phyloP scores from a whole-genome alignment of 2,797 vertebrate genomes.

The Coendou prehensilis region DNA sequence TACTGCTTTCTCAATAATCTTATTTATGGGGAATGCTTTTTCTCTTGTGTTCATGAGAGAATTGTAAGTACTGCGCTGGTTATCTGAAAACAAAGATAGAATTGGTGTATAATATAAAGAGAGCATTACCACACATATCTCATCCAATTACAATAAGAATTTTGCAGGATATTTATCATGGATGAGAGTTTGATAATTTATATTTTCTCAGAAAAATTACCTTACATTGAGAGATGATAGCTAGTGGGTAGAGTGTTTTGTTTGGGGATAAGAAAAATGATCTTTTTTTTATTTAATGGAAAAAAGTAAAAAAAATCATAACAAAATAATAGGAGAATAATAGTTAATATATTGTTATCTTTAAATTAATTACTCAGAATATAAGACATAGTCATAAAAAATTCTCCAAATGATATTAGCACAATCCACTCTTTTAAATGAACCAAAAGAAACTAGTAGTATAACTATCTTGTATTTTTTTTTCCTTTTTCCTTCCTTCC shows the following conservation, averaged over 20 bases:
- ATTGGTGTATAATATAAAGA: conserved; percentile 7
- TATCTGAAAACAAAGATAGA: conserved; percentile 14
- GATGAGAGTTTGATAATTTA: not conserved
- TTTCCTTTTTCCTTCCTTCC: too few species aligned
- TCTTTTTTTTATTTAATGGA: too few species aligned
- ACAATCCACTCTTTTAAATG: too few species aligned
- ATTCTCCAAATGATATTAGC: too few species aligned
- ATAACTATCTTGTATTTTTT: too few species aligned
- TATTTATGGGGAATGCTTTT: not conserved
- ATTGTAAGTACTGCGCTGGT: not conserved
- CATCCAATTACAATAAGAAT: not conserved
- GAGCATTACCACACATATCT: not conserved
- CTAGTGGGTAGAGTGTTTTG: not conserved
- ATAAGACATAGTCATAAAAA: too few species aligned
- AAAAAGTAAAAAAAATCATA: too few species aligned
- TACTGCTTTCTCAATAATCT: conserved; percentile 37
- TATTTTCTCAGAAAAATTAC: not conserved
- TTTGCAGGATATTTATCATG: not conserved
- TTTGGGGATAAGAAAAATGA: not conserved
- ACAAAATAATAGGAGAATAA: too few species aligned
- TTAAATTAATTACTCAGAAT: too few species aligned
- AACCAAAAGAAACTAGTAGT: too few species aligned
- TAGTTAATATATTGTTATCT: too few species aligned
- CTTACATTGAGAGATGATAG: not conserved
- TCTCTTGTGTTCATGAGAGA: conserved; percentile 36